These are phyloP conservation scores for Rhabdornis inornatus DNA, from an alignment of 2,113 vertebrate genomes.

Conservation along the genomic window DNA sequence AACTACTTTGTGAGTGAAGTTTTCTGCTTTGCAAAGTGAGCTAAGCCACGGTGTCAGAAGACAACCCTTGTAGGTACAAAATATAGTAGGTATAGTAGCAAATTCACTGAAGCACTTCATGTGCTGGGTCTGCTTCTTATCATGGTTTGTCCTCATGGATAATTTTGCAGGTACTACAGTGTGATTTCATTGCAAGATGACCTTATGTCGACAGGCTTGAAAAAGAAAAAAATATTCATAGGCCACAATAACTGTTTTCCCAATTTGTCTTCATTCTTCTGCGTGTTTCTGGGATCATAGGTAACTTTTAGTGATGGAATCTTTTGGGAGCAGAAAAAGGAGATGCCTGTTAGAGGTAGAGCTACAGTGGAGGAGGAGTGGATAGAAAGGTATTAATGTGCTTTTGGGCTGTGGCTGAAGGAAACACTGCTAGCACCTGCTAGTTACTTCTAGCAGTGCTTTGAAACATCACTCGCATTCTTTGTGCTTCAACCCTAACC, in stretches of 20 bases:
- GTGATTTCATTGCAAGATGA: not conserved
- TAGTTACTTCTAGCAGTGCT: not conserved
- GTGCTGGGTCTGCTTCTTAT: not conserved
- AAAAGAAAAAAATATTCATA: not conserved
- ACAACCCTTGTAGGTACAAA: not conserved
- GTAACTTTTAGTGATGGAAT: not conserved
- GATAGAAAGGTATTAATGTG: not conserved
- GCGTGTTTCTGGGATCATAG: not conserved
- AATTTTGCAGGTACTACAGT: not conserved
- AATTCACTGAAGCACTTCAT: not conserved
- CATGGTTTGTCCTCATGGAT: not conserved
- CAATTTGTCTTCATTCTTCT: not conserved
- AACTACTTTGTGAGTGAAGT: not conserved
- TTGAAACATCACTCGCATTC: not conserved
- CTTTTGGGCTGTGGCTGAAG: not conserved
- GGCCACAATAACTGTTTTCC: not conserved
- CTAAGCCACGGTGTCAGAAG: not conserved
- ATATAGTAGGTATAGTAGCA: not conserved
- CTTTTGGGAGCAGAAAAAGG: not conserved
- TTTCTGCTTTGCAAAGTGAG: not conserved
- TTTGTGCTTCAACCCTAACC: not conserved
- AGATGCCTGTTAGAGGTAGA: not conserved
- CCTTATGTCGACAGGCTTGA: not conserved
- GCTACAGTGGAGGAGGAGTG: not conserved
- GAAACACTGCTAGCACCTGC: not conserved